Percentiles rank a stretch among this genome's conserved stretches.
Evolutionary conservation across 2,113 vertebrate species (phyloP).

Genomic region (Nanorana parkeri): DNA sequence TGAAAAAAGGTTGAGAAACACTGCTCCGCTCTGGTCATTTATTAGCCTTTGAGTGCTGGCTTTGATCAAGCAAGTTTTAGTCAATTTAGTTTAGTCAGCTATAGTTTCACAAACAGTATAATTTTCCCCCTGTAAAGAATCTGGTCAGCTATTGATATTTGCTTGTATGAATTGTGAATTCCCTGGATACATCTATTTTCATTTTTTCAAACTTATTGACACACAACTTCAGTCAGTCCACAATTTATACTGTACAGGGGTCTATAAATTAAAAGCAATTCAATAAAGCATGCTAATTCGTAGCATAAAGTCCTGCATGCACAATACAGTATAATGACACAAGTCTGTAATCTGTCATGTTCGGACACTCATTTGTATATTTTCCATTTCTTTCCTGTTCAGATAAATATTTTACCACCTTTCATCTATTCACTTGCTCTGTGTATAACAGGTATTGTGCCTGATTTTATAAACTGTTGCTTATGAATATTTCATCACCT

Average conservation of each 20-base stretch:
- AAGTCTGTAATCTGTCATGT: slow-evolving; percentile 48
- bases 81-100: no score
- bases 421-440: slow-evolving; percentile 53
- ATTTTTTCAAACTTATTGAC: slow-evolving; percentile 18
- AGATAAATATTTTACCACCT: slow-evolving; percentile 58
- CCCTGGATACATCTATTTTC: slow-evolving; percentile 13
- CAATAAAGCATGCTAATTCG: slow-evolving; percentile 22
- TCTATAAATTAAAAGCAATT: slow-evolving; percentile 34
- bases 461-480: slow-evolving; percentile 59
- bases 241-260: slow-evolving; percentile 9
- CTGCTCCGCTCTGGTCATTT: no score
- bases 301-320: slow-evolving; percentile 1
- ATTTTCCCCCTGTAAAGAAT: not conserved
- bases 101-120: no score
- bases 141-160: slow-evolving; percentile 17
- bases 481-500: slow-evolving; percentile 57
- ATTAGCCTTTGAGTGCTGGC: no score
- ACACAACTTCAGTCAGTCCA: not conserved
- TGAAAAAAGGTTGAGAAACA: no score
- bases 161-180: slow-evolving; percentile 21
- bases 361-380: slow-evolving; percentile 47
- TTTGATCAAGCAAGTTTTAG: no score
- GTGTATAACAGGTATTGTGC: slow-evolving; percentile 57
- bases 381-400: slow-evolving; percentile 56
- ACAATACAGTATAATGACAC: slow-evolving; percentile 38